These are phyloP conservation scores for Porites evermanni DNA, from an alignment of 92 coral and sea anemone species.

Conservation along the genomic window DNA sequence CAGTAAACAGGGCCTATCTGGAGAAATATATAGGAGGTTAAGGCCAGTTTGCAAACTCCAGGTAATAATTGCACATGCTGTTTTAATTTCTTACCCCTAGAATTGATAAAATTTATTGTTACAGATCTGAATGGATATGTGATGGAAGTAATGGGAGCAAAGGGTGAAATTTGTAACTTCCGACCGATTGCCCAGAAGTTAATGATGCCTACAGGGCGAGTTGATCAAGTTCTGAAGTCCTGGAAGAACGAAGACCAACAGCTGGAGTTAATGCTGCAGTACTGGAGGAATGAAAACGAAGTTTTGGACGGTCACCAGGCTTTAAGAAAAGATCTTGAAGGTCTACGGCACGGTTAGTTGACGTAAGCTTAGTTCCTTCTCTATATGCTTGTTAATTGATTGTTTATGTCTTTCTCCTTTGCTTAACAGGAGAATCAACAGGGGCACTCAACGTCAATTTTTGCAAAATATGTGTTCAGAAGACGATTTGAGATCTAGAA, in stretches of 20 bases:
- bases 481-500: too few species aligned
- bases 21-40: too few species aligned
- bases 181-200: not conserved
- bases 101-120: not conserved
- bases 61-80: not conserved
- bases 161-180: not conserved
- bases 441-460: too few species aligned
- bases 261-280: not conserved
- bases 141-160: not conserved
- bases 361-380: not conserved
- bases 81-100: not conserved
- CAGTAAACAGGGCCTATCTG: too few species aligned
- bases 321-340: not conserved
- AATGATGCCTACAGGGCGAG: not conserved
- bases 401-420: too few species aligned
- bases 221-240: not conserved
- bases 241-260: not conserved
- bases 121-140: not conserved
- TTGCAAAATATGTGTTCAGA: too few species aligned
- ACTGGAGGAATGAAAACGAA: not conserved
- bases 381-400: too few species aligned
- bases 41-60: not conserved
- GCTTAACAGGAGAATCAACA: too few species aligned
- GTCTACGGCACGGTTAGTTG: not conserved
- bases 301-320: not conserved